Conservation (phyloP, 2,113 vertebrate genomes). For the Engraulis encrasicolus region DNA sequence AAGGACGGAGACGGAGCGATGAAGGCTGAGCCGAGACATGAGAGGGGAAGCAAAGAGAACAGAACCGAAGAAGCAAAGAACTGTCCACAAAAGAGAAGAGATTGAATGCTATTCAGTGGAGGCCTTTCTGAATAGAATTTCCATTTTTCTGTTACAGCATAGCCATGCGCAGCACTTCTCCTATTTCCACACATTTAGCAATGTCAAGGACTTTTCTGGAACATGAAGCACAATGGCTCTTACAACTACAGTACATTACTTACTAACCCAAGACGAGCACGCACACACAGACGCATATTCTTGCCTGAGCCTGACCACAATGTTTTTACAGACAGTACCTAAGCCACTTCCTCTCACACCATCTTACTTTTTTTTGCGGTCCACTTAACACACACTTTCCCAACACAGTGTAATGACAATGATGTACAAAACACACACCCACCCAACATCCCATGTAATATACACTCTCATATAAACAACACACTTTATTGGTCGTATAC, state of each 20-base stretch:
- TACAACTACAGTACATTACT: too few relatives aligned
- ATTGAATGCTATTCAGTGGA: slow-evolving; percentile 42
- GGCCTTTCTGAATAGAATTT: slow-evolving; percentile 56
- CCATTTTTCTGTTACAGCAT: slow-evolving; percentile 42
- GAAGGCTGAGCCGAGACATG: too few relatives aligned
- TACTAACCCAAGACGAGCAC: neutral
- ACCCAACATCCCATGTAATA: neutral
- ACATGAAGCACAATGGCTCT: neutral
- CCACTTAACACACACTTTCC: too few relatives aligned
- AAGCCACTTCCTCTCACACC: too few relatives aligned
- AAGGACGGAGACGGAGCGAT: neutral
- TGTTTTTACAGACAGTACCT: too few relatives aligned
- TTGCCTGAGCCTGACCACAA: too few relatives aligned
- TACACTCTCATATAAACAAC: neutral
- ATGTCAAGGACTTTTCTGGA: slow-evolving; percentile 34
- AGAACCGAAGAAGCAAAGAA: too few relatives aligned
- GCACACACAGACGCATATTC: neutral
- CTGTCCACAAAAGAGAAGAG: neutral
- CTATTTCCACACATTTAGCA: slow-evolving; percentile 46
- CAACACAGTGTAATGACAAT: too few relatives aligned
- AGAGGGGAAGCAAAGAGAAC: too few relatives aligned
- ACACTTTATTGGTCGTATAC: neutral
- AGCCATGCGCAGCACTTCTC: slow-evolving; percentile 34
- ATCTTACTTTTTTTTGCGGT: too few relatives aligned
- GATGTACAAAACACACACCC: neutral